Percentiles rank a stretch among this genome's conserved stretches.
These are phyloP conservation scores for Cepaea nemoralis DNA, from an alignment of 1,140 invertebrate genomes.

Conservation along the genomic window DNA sequence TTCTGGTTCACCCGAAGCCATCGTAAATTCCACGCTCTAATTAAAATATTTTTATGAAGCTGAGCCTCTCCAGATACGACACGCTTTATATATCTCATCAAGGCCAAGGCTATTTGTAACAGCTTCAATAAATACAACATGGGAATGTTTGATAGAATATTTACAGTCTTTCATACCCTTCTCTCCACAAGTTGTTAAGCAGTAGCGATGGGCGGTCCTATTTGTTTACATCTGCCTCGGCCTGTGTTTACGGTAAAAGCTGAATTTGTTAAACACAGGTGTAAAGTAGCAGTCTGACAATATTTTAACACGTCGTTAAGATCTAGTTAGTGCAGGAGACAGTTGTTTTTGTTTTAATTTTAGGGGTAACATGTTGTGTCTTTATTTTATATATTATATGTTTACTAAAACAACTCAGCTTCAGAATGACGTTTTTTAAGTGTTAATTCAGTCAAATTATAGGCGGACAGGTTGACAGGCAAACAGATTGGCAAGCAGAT, in stretches of 20 bases:
- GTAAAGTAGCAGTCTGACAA: not conserved
- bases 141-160: not conserved
- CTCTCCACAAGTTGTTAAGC: not conserved
- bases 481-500: no score
- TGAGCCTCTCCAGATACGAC: not conserved
- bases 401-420: no score
- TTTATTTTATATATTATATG: not conserved
- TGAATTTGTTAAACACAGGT: not conserved
- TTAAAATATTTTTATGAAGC: no score
- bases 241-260: not conserved
- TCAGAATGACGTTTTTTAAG: no score
- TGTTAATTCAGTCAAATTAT: no score
- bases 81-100: not conserved
- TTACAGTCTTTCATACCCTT: not conserved
- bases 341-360: not conserved
- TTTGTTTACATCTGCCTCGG: not conserved
- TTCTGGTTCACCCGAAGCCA: no score
- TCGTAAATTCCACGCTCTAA: no score
- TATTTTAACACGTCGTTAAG: slow-evolving; percentile 9
- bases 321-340: not conserved
- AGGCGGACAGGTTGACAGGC: no score
- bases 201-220: not conserved
- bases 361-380: not conserved
- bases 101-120: not conserved
- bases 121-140: not conserved